Conservation (phyloP, 2,888 invertebrate species). For the Hoplodrina ambigua region DNA sequence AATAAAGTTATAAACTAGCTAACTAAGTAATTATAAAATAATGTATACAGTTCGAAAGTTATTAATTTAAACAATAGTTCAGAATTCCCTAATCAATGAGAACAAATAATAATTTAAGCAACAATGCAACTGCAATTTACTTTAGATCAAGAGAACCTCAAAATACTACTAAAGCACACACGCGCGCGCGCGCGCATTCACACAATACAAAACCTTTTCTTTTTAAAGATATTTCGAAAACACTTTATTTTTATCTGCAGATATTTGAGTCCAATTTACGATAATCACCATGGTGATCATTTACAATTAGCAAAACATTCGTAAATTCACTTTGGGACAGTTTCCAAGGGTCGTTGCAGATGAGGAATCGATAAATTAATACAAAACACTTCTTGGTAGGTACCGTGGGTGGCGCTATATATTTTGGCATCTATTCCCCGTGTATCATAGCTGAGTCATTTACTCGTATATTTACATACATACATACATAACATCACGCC, state of each 20-base stretch:
- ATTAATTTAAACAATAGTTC: no score
- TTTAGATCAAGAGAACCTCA: not conserved
- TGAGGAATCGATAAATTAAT: conserved; percentile 52
- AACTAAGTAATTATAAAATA: no score
- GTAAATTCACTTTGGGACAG: conserved; percentile 32
- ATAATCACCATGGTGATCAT: conserved; percentile 19
- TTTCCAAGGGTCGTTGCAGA: conserved; percentile 50
- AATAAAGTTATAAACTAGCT: no score
- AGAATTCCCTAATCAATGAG: no score
- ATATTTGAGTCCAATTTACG: conserved; percentile 5
- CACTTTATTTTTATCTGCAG: conserved; percentile 3
- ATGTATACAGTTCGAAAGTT: no score
- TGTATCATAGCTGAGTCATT: conserved; percentile 60
- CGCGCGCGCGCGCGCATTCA: no score
- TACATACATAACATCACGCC: no score
- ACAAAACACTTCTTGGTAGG: conserved; percentile 54
- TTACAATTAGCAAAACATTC: conserved; percentile 33
- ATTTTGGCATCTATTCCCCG: conserved; percentile 59
- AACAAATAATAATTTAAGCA: no score
- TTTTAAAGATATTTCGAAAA: no score
- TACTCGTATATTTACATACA: conserved; percentile 49
- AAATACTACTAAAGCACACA: not conserved
- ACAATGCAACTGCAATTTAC: not conserved
- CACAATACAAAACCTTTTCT: not conserved
- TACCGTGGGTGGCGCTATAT: conserved; percentile 56